Conservation (phyloP, 1,140 invertebrate species). For the Scylla paramamosain region DNA sequence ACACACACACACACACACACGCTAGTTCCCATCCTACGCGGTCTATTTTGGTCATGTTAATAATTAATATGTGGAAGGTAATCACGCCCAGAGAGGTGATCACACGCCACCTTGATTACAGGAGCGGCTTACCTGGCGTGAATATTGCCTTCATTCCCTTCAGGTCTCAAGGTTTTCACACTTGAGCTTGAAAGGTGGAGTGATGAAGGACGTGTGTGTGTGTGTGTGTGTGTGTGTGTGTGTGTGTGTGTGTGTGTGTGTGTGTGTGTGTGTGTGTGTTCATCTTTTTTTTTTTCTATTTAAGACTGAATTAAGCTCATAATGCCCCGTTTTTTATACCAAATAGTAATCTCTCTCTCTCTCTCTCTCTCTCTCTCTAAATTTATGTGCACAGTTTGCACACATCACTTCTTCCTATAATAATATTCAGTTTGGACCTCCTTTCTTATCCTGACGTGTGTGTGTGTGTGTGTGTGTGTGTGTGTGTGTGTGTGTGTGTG, state of each 20-base stretch:
- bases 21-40: too few relatives aligned
- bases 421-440: too few relatives aligned
- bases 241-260: background rate
- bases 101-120: background rate
- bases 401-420: too few relatives aligned
- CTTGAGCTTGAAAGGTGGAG: background rate
- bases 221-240: slow-evolving; percentile 4
- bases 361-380: too few relatives aligned
- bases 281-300: too few relatives aligned
- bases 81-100: background rate
- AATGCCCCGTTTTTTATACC: too few relatives aligned
- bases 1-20: background rate
- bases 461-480: slow-evolving; percentile 15
- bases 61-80: background rate
- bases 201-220: background rate
- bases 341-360: too few relatives aligned
- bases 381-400: too few relatives aligned
- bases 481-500: slow-evolving; percentile 1
- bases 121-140: background rate
- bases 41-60: too few relatives aligned
- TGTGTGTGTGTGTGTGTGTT: slow-evolving; percentile 6
- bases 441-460: too few relatives aligned
- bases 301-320: too few relatives aligned
- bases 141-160: background rate
- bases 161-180: background rate